Conservation (phyloP, 1,140 invertebrate species). For the Armadillidium nasatum region DNA sequence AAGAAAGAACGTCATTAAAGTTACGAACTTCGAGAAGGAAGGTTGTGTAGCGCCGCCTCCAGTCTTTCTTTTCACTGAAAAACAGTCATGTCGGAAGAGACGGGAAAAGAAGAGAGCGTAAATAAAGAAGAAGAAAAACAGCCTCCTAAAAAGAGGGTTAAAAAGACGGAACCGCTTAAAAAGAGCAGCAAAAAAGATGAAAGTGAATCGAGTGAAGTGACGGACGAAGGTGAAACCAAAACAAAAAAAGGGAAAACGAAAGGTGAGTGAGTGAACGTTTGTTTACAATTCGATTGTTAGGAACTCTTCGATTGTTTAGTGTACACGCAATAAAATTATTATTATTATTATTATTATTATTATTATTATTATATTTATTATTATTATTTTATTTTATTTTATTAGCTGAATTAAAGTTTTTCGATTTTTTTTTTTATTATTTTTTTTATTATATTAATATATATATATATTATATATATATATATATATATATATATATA, state of each 20-base stretch:
- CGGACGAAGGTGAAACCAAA: neutral
- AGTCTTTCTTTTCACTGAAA: too few species aligned
- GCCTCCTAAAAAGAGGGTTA: neutral
- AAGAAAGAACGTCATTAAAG: neutral
- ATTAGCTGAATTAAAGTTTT: too few species aligned
- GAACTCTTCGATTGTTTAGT: too few species aligned
- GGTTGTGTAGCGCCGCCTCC: neutral
- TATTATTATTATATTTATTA: neutral
- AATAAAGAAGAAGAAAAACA: neutral
- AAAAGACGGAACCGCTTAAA: neutral
- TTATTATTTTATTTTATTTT: neutral
- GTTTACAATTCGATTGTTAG: neutral
- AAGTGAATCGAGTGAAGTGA: neutral
- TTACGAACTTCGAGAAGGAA: neutral
- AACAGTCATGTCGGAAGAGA: neutral
- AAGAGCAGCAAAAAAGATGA: neutral
- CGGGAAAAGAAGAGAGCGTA: neutral
- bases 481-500: conserved; percentile 13
- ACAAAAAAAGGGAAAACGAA: neutral
- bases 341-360: too few species aligned
- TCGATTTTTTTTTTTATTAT: neutral
- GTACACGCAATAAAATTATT: too few species aligned
- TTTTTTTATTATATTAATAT: neutral
- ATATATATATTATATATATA: conserved; percentile 1
- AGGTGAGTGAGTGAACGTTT: neutral